These are phyloP conservation scores for Myrmecobius fasciatus DNA, from an alignment of 2,113 vertebrate genomes.

Conservation along the genomic window DNA sequence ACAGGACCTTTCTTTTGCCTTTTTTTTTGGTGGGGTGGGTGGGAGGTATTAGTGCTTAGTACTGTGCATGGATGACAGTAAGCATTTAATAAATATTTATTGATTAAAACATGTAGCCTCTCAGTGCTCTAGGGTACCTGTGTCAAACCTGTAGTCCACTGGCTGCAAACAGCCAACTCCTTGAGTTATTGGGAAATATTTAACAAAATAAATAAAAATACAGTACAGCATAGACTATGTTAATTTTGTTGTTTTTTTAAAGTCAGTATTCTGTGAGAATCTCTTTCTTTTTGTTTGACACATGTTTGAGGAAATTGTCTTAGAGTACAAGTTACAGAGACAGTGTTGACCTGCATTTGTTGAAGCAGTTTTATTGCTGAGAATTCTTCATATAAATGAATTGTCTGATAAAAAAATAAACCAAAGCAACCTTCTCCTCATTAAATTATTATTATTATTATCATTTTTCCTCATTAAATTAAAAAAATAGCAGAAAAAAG, in stretches of 20 bases:
- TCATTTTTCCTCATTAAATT: no score
- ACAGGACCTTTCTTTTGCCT: neutral
- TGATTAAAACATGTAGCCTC: neutral
- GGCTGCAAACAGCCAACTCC: neutral
- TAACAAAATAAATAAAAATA: neutral
- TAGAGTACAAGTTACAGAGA: neutral
- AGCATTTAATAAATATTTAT: neutral
- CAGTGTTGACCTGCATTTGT: neutral
- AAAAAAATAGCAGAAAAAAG: neutral
- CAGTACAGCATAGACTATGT: neutral
- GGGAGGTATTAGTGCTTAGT: neutral
- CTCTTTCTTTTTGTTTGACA: neutral
- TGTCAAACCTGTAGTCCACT: neutral
- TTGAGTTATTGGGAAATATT: neutral
- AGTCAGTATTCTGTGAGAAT: neutral
- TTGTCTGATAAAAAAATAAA: neutral
- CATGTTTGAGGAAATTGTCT: neutral
- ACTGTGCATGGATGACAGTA: neutral
- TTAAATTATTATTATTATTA: no score
- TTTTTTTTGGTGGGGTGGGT: neutral
- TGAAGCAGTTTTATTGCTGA: neutral
- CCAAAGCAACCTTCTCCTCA: neutral
- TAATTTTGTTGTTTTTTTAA: neutral
- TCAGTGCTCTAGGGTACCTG: neutral
- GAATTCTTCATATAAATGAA: neutral